phyloP scores from a whole-genome alignment of 2,113 vertebrate species.

The Oreochromis aureus region DNA sequence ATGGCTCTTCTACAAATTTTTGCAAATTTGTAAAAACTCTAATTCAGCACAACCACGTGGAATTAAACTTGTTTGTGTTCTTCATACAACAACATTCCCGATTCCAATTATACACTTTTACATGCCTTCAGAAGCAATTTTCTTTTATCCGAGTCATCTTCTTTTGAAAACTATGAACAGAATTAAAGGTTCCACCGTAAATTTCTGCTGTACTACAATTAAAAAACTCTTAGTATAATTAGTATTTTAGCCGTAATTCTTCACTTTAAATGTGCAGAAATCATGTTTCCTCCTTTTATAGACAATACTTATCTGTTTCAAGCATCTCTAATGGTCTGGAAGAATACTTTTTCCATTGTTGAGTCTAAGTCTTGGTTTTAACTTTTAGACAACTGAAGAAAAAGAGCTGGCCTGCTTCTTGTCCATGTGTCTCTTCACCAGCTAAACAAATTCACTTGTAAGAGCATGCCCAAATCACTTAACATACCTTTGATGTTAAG shows the following conservation, averaged over 20 bases:
- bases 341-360: not conserved
- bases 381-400: not conserved
- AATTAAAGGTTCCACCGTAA: not conserved
- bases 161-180: not conserved
- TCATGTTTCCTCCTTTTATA: not conserved
- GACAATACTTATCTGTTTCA: not conserved
- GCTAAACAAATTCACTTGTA: not conserved
- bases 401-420: not conserved
- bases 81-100: not conserved
- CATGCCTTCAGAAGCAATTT: not conserved
- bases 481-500: slow-evolving; percentile 86
- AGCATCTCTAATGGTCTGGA: not conserved
- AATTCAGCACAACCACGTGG: not conserved
- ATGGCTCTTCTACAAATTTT: not conserved
- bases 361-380: not conserved
- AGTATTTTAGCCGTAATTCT: not conserved
- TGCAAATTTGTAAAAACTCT: not conserved
- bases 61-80: not conserved
- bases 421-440: not conserved
- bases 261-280: not conserved
- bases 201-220: not conserved
- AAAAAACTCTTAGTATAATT: not conserved
- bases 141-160: not conserved
- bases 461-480: not conserved
- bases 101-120: not conserved